These are phyloP conservation scores for Sparus aurata DNA, from an alignment of 2,797 vertebrate species.

Conservation along the genomic window DNA sequence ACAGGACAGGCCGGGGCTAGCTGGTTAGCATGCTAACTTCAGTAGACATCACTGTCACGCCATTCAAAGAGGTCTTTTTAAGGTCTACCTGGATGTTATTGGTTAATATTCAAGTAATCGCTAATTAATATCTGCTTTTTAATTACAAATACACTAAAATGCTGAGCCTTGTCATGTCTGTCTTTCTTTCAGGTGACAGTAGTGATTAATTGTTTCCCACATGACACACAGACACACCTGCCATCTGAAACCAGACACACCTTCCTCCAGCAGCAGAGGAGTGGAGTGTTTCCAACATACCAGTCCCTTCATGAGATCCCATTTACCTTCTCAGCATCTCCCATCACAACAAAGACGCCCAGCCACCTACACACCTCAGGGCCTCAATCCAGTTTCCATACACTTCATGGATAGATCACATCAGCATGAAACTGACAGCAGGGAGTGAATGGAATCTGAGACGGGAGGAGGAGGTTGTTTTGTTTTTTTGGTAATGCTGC, in stretches of 20 bases:
- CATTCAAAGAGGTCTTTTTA: too few species aligned
- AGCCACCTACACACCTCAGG: conserved; percentile 65
- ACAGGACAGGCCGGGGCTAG: too few species aligned
- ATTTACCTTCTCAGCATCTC: conserved; percentile 66
- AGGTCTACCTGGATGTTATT: background rate
- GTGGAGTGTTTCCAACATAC: conserved; percentile 59
- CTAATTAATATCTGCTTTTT: background rate
- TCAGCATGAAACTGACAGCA: conserved; percentile 53
- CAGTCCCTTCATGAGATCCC: conserved; percentile 59
- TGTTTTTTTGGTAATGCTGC: conserved; percentile 50
- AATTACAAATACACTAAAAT: background rate
- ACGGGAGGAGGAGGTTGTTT: conserved; percentile 31
- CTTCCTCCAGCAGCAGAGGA: conserved; percentile 56
- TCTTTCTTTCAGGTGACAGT: conserved; percentile 26
- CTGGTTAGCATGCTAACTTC: too few species aligned
- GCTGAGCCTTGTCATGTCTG: background rate
- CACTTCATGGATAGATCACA: conserved; percentile 38
- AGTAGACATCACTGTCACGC: too few species aligned
- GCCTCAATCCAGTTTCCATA: conserved; percentile 64
- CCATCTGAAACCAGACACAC: conserved; percentile 72
- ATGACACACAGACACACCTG: conserved; percentile 23
- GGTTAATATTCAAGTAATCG: background rate
- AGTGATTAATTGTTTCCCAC: conserved; percentile 25
- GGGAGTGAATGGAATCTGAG: conserved; percentile 56
- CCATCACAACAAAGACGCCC: conserved; percentile 72